Base-by-base conservation (phyloP, 2,888 invertebrate genomes). In the Lycophotia porphyrea region DNA sequence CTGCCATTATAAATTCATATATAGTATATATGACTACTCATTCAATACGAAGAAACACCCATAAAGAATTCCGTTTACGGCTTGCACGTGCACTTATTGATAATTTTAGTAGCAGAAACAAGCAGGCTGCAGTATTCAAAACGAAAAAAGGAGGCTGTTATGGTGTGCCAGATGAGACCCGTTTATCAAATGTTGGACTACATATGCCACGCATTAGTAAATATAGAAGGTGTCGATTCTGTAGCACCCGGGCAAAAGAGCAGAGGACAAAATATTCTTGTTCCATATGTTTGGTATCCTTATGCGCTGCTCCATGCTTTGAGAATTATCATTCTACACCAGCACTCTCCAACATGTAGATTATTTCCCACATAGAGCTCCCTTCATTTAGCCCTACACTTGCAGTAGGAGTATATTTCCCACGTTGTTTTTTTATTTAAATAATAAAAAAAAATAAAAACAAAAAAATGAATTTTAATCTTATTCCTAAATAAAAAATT, bases 1-100 rank as follows among this genome's bases (percentile, higher is more conserved):
- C 78, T 11, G 76, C 82, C 27, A 78, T 84, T 24, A 84, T 87
- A 47, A 88, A 87, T 79, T 69, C 84, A 31, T 88, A 86, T 67
- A 87, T 87, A 66, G 69, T 76, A 27, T 86, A 87, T 73, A 85
- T 82, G 68, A 64, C 72, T 24, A 67, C 60, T 49, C 66, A 67
- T 60, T 67, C 44, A 49, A 34, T 44, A 72, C 58, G 67, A 61
- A 60, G 68, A 67, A 71, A 75, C 67, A 60, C 78, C 69, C 73
- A 65, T 63, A 58, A 47, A 63, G 74, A 78, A 67, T 78, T 74
- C 67, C 61, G 76, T 67, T 55, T 76, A 58, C 76, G 68, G 0
- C 44, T 78, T 27, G 74, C 60, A 55, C 69, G 70, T 47, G 65
- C 69, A 58, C 65, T 75, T 58, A 73, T 47, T 60, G 36, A 73